Conservation (phyloP, 2,113 vertebrate genomes). For the Triplophysa siluroides region DNA sequence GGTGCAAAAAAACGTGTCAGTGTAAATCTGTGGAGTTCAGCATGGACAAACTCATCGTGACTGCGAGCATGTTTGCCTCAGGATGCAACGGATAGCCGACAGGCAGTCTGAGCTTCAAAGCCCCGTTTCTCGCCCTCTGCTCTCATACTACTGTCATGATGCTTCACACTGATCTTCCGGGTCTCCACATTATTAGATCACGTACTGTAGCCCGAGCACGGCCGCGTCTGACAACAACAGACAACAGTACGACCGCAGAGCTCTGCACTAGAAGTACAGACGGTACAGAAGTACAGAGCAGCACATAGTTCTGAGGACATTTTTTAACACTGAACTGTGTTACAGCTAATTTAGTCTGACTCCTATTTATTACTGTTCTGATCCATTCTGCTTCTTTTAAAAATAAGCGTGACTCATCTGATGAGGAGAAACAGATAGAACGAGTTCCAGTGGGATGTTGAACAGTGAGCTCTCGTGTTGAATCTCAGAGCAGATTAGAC, state of each 20-base stretch:
- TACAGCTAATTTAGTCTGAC: conserved; percentile 11
- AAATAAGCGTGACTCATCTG: conserved; percentile 5
- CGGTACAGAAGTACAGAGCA: background rate
- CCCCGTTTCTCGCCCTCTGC: conserved; percentile 51
- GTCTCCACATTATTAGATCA: conserved; percentile 65
- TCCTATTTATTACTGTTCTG: background rate
- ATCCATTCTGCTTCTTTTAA: background rate
- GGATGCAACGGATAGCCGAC: background rate
- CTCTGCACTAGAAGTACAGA: background rate
- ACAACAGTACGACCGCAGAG: conserved; percentile 9
- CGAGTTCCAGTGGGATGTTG: background rate
- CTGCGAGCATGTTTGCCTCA: background rate
- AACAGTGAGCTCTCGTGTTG: conserved; percentile 37
- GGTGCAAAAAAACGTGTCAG: too few species aligned
- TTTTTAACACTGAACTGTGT: background rate
- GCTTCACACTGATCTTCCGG: conserved; percentile 62
- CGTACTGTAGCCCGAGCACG: background rate
- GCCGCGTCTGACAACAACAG: conserved; percentile 38
- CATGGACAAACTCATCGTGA: background rate
- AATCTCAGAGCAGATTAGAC: conserved; percentile 44
- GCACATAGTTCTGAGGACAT: background rate
- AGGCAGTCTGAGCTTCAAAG: conserved; percentile 30
- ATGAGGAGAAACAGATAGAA: background rate
- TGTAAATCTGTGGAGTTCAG: too few species aligned
- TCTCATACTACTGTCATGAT: conserved; percentile 50